A percentile compares a stretch with the other conserved stretches of the same genome.
Evolutionary conservation across 2,888 invertebrate species (phyloP).

Genomic region (Conchocele bisecta): DNA sequence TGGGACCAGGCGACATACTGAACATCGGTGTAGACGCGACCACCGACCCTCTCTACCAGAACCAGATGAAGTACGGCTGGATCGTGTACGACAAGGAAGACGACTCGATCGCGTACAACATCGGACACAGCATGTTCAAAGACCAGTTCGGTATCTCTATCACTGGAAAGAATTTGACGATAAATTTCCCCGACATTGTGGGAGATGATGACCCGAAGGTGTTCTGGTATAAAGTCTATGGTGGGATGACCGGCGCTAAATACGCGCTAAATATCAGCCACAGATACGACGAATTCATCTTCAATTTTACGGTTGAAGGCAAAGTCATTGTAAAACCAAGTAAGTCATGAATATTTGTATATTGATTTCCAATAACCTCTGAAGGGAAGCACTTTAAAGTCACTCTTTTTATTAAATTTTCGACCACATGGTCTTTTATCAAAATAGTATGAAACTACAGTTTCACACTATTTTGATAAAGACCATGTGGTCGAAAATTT

Average conservation of each 20-base stretch:
- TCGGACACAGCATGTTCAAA: neutral
- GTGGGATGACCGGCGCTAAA: neutral
- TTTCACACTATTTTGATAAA: too few relatives aligned
- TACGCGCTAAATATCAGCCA: constrained; percentile 20
- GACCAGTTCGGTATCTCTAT: neutral
- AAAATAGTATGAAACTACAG: too few relatives aligned
- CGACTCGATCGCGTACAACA: too few relatives aligned
- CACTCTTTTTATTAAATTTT: too few relatives aligned
- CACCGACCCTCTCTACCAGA: constrained; percentile 16
- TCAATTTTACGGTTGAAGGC: constrained; percentile 35
- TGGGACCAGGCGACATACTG: constrained; percentile 18
- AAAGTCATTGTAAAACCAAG: constrained; percentile 27
- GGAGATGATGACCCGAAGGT: too few relatives aligned
- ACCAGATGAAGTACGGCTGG: constrained; percentile 36
- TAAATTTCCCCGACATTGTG: constrained; percentile 30
- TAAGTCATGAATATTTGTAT: constrained; percentile 10
- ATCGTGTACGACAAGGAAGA: constrained; percentile 7
- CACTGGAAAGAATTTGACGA: constrained; percentile 18
- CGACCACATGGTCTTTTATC: too few relatives aligned
- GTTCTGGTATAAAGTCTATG: too few relatives aligned
- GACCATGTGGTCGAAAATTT: too few relatives aligned
- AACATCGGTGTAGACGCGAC: constrained; percentile 29
- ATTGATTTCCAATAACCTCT: too few relatives aligned
- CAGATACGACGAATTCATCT: constrained; percentile 11
- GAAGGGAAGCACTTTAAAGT: too few relatives aligned